Conservation (phyloP, 2,113 vertebrate genomes). For the Otolemur garnettii region DNA sequence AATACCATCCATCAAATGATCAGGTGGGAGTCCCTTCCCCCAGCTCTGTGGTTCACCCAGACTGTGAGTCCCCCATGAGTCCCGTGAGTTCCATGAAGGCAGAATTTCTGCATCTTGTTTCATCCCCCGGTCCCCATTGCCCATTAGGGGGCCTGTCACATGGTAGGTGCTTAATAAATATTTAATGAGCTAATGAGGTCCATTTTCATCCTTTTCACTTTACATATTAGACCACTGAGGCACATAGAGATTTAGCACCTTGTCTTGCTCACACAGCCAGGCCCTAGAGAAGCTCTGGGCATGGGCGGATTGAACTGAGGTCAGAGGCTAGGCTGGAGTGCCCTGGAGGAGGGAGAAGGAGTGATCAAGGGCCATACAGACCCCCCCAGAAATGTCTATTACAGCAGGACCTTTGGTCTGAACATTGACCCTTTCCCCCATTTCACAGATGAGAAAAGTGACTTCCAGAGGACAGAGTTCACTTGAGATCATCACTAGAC, state of each 20-base stretch:
- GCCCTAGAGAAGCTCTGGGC: background rate
- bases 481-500: background rate
- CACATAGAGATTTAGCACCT: constrained; percentile 57
- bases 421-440: background rate
- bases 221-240: background rate
- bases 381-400: background rate
- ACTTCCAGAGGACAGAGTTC: background rate
- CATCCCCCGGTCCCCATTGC: background rate
- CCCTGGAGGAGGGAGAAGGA: constrained; percentile 27
- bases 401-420: background rate
- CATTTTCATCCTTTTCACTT: background rate
- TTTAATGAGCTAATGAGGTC: constrained; percentile 37
- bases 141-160: background rate
- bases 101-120: background rate
- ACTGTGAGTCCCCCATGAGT: background rate
- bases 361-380: background rate
- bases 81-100: background rate
- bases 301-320: background rate
- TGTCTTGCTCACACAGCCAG: constrained; percentile 34
- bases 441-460: constrained; percentile 7
- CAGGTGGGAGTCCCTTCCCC: background rate
- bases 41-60: background rate
- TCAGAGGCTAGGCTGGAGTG: constrained; percentile 12
- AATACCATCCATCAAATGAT: background rate
- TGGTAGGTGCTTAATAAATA: background rate